Percentiles rank a stretch among this genome's conserved stretches.
These are phyloP conservation scores for Austrofundulus limnaeus DNA, from an alignment of 2,113 vertebrate species.

Conservation along the genomic window DNA sequence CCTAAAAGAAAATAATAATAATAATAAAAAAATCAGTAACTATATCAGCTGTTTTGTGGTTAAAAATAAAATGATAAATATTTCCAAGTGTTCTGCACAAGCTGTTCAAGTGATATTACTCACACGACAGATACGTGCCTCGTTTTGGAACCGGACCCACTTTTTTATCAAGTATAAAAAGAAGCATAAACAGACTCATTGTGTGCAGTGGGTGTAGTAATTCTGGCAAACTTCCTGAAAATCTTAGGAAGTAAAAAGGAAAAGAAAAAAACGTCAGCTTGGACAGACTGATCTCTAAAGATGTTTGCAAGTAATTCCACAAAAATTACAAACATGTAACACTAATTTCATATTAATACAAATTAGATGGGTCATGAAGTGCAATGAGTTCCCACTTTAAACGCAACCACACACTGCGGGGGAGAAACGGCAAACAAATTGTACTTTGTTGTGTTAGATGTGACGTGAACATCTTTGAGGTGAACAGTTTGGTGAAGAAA, in stretches of 20 bases:
- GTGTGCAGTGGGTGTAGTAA: not conserved
- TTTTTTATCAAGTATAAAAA: constrained; percentile 10
- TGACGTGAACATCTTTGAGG: constrained; percentile 31
- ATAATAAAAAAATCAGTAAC: constrained; percentile 13
- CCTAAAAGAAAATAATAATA: constrained; percentile 12
- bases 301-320: constrained; percentile 1
- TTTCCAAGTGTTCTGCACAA: constrained; percentile 29
- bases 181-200: not conserved
- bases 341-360: constrained; percentile 25
- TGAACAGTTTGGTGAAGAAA: constrained; percentile 5
- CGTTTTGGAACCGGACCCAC: constrained; percentile 14
- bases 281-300: constrained; percentile 21
- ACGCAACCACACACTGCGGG: not conserved
- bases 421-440: constrained; percentile 1
- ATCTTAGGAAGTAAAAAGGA: not conserved
- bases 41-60: constrained; percentile 1
- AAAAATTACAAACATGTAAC: constrained; percentile 32
- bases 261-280: not conserved
- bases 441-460: constrained; percentile 9
- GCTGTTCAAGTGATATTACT: constrained; percentile 38
- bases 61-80: not conserved
- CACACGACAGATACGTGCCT: not conserved
- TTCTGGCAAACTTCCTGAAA: too few species aligned
- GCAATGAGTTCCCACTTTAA: constrained; percentile 3
- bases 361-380: constrained; percentile 8